These are phyloP conservation scores for Syncerus caffer DNA, from an alignment of 2,797 vertebrate species.

Conservation along the genomic window DNA sequence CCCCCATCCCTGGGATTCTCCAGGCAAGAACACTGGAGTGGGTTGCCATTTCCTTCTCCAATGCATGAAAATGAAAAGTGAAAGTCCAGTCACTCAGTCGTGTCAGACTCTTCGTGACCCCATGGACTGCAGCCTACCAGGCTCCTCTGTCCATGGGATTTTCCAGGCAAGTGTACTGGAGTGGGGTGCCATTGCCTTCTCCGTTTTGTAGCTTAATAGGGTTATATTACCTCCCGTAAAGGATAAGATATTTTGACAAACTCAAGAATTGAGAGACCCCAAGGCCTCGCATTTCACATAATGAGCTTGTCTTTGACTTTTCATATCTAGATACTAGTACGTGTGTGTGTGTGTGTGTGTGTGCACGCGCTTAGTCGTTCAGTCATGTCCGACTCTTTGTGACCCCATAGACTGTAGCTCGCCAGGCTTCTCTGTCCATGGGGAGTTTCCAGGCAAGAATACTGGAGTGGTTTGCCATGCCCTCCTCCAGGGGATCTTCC, in stretches of 20 bases:
- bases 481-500: too few species aligned
- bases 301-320: background rate
- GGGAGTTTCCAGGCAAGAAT: background rate
- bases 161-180: too few species aligned
- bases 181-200: too few species aligned
- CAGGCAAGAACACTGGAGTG: too few species aligned
- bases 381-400: background rate
- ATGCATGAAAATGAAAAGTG: too few species aligned
- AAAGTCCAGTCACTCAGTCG: too few species aligned
- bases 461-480: background rate
- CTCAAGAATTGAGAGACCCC: background rate
- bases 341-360: background rate
- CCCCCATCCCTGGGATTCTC: too few species aligned
- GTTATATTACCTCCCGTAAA: background rate
- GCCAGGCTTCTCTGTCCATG: background rate
- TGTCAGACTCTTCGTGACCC: too few species aligned
- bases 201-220: background rate
- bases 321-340: background rate
- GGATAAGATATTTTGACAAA: background rate
- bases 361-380: accelerated
- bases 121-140: too few species aligned
- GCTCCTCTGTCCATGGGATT: too few species aligned
- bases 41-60: too few species aligned
- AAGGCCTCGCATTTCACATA: background rate
- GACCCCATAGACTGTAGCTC: background rate